A percentile compares a stretch with the other conserved stretches of the same genome.
Conservation (phyloP, 2,888 invertebrate genomes). For the Diplolepis rosae region DNA sequence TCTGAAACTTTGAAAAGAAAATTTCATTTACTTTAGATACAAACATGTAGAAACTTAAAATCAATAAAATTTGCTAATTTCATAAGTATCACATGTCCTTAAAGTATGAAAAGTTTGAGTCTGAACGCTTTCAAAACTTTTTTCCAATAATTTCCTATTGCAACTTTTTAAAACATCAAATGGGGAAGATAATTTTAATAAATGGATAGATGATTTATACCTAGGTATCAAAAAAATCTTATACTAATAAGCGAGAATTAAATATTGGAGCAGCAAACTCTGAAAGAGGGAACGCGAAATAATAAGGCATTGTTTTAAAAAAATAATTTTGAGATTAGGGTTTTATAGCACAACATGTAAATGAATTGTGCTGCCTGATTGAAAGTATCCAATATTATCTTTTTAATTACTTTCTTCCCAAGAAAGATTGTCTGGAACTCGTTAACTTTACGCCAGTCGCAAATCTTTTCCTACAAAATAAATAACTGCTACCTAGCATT, state of each 20-base stretch:
- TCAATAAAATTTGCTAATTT: too few species aligned
- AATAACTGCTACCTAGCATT: neutral
- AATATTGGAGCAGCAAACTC: neutral
- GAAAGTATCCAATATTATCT: too few species aligned
- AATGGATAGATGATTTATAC: slow-evolving; percentile 1
- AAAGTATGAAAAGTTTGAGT: too few species aligned
- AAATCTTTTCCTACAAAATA: neutral
- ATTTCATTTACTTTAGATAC: too few species aligned
- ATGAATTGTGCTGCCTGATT: too few species aligned
- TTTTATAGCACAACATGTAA: too few species aligned
- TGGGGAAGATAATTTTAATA: slow-evolving; percentile 4
- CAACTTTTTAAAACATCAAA: neutral
- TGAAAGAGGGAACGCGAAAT: neutral
- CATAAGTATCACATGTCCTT: too few species aligned
- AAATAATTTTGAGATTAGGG: neutral
- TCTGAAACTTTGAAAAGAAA: too few species aligned
- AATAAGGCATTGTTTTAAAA: neutral
- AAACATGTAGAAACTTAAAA: too few species aligned
- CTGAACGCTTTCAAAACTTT: too few species aligned
- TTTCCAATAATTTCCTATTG: too few species aligned
- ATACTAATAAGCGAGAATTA: slow-evolving; percentile 3
- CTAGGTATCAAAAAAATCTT: neutral
- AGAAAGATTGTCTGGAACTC: neutral
- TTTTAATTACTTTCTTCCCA: too few species aligned
- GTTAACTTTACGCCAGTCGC: neutral